Base-by-base conservation (phyloP, 2,888 invertebrate genomes). In the Limnephilus auricula region DNA sequence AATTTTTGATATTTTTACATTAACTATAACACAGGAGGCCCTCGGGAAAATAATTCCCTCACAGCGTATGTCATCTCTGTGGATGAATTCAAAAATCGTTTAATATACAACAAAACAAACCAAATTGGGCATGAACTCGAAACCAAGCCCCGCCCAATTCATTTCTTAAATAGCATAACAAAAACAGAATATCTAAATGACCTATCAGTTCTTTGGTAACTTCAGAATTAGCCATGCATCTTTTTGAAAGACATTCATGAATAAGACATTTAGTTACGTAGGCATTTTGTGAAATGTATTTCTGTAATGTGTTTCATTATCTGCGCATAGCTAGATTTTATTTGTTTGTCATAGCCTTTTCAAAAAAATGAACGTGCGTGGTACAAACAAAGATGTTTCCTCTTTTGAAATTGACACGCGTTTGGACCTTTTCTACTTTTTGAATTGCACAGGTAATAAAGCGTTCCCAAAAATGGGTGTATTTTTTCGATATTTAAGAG, bases 301-400 rank as follows among this genome's bases (percentile, higher is more conserved):
- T n/a, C 25, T 9, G 65, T n/a, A n/a, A 65, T 65, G 65, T 25
- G 25, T 25, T 65, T 25, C 65, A 65, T 65, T 65, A 25, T 25
- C 25, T 25, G 18, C 25, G 65, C 18, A 65, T n/a, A 25, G 40
- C 40, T 40, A 40, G 25, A 9, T n/a, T 65, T n/a, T 65, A 65
- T 65, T 82, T 82, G 34, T 82, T 82, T 34, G 82, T 82, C 82
- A 82, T 34, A 25, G 32, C 34, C 82, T 82, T 82, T 82, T 82
- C 32, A 82, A 82, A 37, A 50, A 65, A 25, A 15, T 32, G 10
- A 15, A 82, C 82, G 82, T 82, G 82, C 82, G 82, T 82, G 82
- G 34, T 34, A 25, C 82, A 32, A 31, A 82, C 82, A 82, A 82
- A 82, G 34, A 32, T 2, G 10, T 37, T 6, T 34, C 32, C 9